Percentiles rank a stretch among this genome's conserved stretches.
phyloP scores from a whole-genome alignment of 64 coral and sea anemone genomes.

The Montipora cactus region DNA sequence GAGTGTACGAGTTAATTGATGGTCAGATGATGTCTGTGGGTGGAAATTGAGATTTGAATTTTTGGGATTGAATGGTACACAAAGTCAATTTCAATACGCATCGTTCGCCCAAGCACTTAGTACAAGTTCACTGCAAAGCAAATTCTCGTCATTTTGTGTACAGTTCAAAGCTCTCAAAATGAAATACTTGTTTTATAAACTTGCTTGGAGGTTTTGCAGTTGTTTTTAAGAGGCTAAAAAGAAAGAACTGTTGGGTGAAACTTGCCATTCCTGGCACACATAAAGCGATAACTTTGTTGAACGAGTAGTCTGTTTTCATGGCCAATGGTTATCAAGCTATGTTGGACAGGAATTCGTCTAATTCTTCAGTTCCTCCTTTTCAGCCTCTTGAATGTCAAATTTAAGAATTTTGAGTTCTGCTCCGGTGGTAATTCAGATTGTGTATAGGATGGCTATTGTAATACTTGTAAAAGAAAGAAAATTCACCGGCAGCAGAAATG shows the following conservation, averaged over 20 bases:
- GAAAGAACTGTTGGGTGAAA: neutral
- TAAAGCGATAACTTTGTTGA: too few species aligned
- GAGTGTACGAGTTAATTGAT: neutral
- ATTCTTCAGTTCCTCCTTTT: neutral
- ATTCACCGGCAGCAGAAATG: constrained; percentile 1
- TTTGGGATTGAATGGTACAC: neutral
- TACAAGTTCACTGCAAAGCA: constrained; percentile 28
- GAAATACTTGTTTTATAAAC: constrained; percentile 42
- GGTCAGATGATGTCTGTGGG: neutral
- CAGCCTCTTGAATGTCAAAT: neutral
- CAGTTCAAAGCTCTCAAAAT: constrained; percentile 31
- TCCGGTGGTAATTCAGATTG: constrained; percentile 14
- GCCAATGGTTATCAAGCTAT: too few species aligned
- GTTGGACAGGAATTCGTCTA: neutral
- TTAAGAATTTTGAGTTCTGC: neutral
- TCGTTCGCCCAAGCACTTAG: constrained; percentile 33
- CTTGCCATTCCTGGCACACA: too few species aligned
- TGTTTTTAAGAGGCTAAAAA: neutral
- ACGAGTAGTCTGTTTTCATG: too few species aligned
- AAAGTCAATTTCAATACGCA: neutral
- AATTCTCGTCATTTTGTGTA: constrained; percentile 27
- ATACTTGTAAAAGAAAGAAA: constrained; percentile 4
- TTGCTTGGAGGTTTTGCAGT: neutral
- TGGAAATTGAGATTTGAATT: constrained; percentile 14
- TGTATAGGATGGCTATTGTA: constrained; percentile 31